Evolutionary conservation across 2,888 invertebrate genomes (phyloP), one percentile per base, ranked within the genome.

Genomic region (Gastrophysa polygoni): DNA sequence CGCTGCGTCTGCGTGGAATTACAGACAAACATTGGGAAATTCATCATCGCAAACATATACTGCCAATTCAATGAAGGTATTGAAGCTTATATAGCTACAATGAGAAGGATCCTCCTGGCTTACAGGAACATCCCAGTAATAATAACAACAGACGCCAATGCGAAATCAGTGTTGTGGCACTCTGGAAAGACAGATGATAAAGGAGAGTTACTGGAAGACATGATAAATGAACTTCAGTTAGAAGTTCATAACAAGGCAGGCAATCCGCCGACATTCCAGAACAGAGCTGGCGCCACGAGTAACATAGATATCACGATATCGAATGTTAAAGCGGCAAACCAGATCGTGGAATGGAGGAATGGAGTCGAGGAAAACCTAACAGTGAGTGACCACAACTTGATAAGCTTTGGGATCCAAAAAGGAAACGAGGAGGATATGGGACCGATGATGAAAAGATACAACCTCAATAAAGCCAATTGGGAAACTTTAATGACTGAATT

Each of bases 301-400:
- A 57, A 55, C 29, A 55, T 55, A 10, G 46, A 55, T 46, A 28
- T 55, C 4, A 55, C 55, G 16, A 24, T 55, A n/a, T 21, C 55
- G 24, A 55, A 55, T 18, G n/a, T 7, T 2, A 1, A 28, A 29
- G 50, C 50, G 1, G 28, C 50, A 0, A 10, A 14, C 6, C 29
- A 17, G n/a, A n/a, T 50, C 14, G 4, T 6, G 28, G 29, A 16
- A 0, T 43, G 54, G 54, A 54, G n/a, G 7, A n/a, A n/a, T n/a
- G n/a, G n/a, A n/a, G 54, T 54, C 1, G 11, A 8, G 16, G 20
- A 20, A 8, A 21, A 56, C 16, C 16, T 17, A 4, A 56, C 46
- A 1, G n/a, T 29, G 29, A 56, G 56, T 28, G 54, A 54, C 24
- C 43, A 38, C 43, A 43, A 54, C 24, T 14, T 54, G 7, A 54